Evolutionary conservation across 2,888 invertebrate species (phyloP), one percentile per base, ranked within the genome.

Genomic region (Drosophila melanosoma): DNA sequence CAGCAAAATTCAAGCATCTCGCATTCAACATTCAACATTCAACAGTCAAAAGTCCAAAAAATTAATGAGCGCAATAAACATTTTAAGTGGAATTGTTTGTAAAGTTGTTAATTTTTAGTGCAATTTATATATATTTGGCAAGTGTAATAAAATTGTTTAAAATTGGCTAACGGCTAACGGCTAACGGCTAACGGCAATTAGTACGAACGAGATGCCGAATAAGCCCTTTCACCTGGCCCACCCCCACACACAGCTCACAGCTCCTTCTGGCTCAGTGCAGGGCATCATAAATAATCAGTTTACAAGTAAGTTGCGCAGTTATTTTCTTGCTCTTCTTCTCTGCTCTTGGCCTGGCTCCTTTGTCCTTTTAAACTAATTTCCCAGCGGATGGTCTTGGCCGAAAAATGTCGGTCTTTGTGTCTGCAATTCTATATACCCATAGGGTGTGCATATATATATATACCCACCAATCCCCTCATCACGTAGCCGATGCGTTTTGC

Each of bases 91-190:
- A 87, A 87, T 91, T 87, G 87, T 87, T 87, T 89, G 89, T 83
- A 62, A 87, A 87, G 87, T 88, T 87, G 91, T 87, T 91, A 87
- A 87, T 90, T 91, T 88, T 90, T 90, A 90, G 90, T 88, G 91
- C 89, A 86, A 91, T 90, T 90, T 83, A 90, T 89, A 90, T 89
- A 90, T 89, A 58, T 86, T 89, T 73, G 85, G 90, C 85, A 76
- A 84, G 85, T 79, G 90, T 84, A 87, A 86, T 86, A 89, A 89
- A 90, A 90, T 84, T 81, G 69, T 76, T 81, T 60, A 71, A 82
- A 79, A 89, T 89, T 84, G 82, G 88, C 61, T 49, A 59, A 36
- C 57, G 60, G 53, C 57, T 57, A 40, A 23, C 45, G 23, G n/a
- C n/a, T n/a, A n/a, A n/a, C n/a, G n/a, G n/a, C n/a, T n/a, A n/a